Conservation (phyloP, 2,888 invertebrate genomes). For the Lissonota sp. region DNA sequence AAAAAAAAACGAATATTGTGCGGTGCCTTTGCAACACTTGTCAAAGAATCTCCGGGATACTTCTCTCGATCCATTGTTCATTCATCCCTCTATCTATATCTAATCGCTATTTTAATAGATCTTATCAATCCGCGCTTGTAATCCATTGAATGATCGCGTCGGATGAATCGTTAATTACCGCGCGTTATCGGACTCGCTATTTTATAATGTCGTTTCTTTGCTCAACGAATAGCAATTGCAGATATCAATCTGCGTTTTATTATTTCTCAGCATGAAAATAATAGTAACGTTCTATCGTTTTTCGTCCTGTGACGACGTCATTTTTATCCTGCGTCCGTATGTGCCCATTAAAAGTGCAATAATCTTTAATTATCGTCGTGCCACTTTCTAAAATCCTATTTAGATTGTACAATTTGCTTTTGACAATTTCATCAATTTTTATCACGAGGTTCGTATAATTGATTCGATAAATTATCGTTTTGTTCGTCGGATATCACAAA, state of each 20-base stretch:
- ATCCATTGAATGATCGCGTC: conserved; percentile 75
- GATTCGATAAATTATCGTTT: too few species aligned
- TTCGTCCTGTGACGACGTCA: conserved; percentile 39
- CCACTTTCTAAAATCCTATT: too few species aligned
- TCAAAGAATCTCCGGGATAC: conserved; percentile 54
- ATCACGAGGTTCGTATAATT: too few species aligned
- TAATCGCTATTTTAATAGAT: conserved; percentile 62
- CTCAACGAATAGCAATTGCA: conserved; percentile 46
- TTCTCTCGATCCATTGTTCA: conserved; percentile 63
- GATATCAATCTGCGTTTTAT: conserved; percentile 56
- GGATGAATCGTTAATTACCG: conserved; percentile 77
- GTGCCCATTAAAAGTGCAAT: conserved; percentile 29
- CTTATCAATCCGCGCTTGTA: conserved; percentile 62
- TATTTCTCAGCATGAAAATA: conserved; percentile 23
- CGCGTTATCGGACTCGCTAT: conserved; percentile 57
- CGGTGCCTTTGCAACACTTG: conserved; percentile 64
- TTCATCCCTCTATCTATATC: too few species aligned
- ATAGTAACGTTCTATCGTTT: conserved; percentile 14
- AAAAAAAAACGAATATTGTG: conserved; percentile 35
- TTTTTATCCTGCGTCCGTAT: too few species aligned
- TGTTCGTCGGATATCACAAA: too few species aligned
- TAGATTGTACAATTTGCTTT: too few species aligned
- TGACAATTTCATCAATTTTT: too few species aligned
- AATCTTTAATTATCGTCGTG: conserved; percentile 15
- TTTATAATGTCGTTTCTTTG: conserved; percentile 51